Base-by-base conservation (phyloP, 2,113 vertebrate genomes). In the Gila orcuttii region DNA sequence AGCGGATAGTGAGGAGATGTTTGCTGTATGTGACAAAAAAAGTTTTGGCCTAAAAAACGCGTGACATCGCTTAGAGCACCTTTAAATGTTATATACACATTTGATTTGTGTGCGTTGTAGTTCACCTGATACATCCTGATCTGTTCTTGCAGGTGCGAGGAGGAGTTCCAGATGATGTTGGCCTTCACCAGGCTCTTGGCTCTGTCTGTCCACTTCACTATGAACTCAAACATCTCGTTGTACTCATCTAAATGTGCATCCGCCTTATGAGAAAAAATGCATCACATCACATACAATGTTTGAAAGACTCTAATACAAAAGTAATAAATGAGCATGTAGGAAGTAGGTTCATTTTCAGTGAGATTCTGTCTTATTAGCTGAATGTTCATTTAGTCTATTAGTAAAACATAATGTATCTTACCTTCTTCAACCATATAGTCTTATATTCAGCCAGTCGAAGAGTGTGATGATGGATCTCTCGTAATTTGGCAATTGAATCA, bases 201-300 rank as follows among this genome's bases (percentile, higher is more conserved):
- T 93, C 96, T 98, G 69, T 98, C 96, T 4, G 93, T 94, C 98
- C 98, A 99, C 86, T 94, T 95, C 93, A 96, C 15, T 90, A 97
- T 95, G 79, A 96, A 96, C 33, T 94, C 94, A 86, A 96, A 93
- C 95, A 97, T 96, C 84, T 96, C 96, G 77, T 93, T 96, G 92
- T 97, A 99, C 90, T 99, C 97, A 86, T 97, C 96, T 83, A 97
- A 92, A 86, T 98, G 95, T 45, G 94, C 94, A 82, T 94, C 89
- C 7, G 97, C 97, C 98, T 99, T 31, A 23, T 57, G 19, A 23
- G 19, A 31, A 86, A 7, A 96, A 68, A 88, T 4, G 4, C 2
- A 6, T 4, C 21, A 36, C 23, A 66, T 66, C 60, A 66, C 13
- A 66, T 66, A n/a, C 39, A 80, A 28, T 47, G 39, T 36, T 23